A percentile compares a stretch with the other conserved stretches of the same genome.
Evolutionary conservation across 2,113 vertebrate species (phyloP).

Genomic region (Ivindomyrus marchei): DNA sequence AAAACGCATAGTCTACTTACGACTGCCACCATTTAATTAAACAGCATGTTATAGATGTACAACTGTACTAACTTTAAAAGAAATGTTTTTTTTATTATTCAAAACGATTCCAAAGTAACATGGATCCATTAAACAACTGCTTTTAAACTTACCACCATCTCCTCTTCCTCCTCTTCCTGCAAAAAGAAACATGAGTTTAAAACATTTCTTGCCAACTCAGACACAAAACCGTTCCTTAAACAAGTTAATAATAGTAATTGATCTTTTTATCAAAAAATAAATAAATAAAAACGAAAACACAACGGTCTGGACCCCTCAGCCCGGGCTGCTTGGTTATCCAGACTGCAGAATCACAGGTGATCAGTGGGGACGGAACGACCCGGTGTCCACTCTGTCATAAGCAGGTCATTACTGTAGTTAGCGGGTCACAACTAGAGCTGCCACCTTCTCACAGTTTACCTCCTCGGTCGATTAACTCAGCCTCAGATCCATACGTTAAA

Average conservation of each 20-base stretch:
- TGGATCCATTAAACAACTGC: background rate
- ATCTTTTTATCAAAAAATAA: background rate
- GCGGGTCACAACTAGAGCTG: background rate
- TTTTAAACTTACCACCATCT: constrained; percentile 49
- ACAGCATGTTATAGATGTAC: background rate
- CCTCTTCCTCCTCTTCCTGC: constrained; percentile 39
- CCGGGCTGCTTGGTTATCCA: background rate
- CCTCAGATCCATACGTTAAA: background rate
- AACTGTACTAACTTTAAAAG: background rate
- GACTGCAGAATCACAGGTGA: background rate
- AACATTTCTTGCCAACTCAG: background rate
- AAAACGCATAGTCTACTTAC: background rate
- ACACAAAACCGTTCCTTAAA: background rate
- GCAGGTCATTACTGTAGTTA: background rate
- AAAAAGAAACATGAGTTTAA: background rate
- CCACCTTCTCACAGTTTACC: no score
- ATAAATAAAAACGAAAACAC: background rate
- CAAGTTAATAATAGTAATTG: background rate
- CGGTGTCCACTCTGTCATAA: background rate
- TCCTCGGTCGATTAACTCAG: background rate
- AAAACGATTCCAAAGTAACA: background rate
- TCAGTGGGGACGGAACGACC: background rate
- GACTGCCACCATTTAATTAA: background rate
- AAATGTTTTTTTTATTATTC: background rate
- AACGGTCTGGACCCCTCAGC: background rate